These are phyloP conservation scores for Cephalopterus ornatus DNA, from an alignment of 2,113 vertebrate genomes.

Conservation along the genomic window DNA sequence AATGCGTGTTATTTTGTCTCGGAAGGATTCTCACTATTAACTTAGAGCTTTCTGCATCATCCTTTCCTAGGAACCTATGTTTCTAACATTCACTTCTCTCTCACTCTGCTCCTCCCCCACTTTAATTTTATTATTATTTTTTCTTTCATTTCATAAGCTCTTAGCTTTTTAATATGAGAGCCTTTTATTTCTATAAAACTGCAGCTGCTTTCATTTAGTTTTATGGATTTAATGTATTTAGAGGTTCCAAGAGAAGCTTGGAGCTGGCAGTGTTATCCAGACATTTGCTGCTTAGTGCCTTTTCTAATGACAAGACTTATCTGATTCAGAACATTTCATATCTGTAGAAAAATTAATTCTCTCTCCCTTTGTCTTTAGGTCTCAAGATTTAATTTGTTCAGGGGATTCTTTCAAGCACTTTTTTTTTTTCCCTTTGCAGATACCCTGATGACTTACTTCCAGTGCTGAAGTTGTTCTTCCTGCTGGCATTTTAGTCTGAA, in stretches of 20 bases:
- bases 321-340: conserved; percentile 55
- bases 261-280: conserved; percentile 65
- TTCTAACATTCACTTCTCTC: conserved; percentile 38
- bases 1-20: background rate
- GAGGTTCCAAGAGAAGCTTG: conserved; percentile 57
- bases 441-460: conserved; percentile 58
- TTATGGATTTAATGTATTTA: conserved; percentile 77
- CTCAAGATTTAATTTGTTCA: conserved; percentile 70
- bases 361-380: conserved; percentile 66
- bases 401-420: conserved; percentile 50
- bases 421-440: conserved; percentile 11
- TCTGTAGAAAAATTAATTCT: conserved; percentile 65
- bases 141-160: conserved; percentile 72
- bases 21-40: background rate
- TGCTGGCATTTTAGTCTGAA: conserved; percentile 20
- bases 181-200: conserved; percentile 78
- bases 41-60: background rate
- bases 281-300: conserved; percentile 67
- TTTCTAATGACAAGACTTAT: conserved; percentile 65
- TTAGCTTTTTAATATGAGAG: conserved; percentile 74
- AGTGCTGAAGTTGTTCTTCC: conserved; percentile 44
- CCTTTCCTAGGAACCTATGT: conserved; percentile 20
- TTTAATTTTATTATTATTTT: conserved; percentile 71
- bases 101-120: background rate
- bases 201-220: conserved; percentile 78